Conservation (phyloP, 2,113 vertebrate species). For the Microcebus griseorufus region DNA sequence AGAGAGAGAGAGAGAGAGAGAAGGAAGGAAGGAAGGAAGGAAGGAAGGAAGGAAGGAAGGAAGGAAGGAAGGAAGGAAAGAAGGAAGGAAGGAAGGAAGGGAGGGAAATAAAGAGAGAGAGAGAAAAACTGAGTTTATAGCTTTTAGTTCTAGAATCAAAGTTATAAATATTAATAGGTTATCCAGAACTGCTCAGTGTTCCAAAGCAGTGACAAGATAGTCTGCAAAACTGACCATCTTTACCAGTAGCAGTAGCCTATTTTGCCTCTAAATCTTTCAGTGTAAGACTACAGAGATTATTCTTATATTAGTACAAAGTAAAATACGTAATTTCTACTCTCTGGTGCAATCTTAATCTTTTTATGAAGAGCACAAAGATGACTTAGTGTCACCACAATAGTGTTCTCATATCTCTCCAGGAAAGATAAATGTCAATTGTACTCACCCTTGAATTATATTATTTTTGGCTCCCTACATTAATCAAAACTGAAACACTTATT, state of each 20-base stretch:
- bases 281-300: not conserved
- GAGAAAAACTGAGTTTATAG: not conserved
- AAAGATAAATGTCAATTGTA: constrained; percentile 51
- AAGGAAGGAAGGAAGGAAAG: too few relatives aligned
- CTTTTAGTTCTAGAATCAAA: constrained; percentile 12
- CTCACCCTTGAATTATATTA: constrained; percentile 30
- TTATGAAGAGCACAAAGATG: not conserved
- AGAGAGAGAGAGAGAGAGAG: too few relatives aligned
- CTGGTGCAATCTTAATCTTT: not conserved
- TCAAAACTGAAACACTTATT: constrained; percentile 59
- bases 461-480: constrained; percentile 29
- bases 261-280: not conserved
- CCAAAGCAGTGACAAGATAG: not conserved
- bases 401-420: not conserved
- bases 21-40: too few relatives aligned
- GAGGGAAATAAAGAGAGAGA: too few relatives aligned
- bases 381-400: not conserved
- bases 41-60: too few relatives aligned
- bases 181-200: not conserved
- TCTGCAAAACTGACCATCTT: not conserved
- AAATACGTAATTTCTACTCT: constrained; percentile 28
- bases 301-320: constrained; percentile 21
- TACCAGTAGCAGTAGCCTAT: not conserved
- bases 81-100: too few relatives aligned
- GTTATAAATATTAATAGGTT: not conserved